Conservation (phyloP, 2,888 invertebrate species). For the Allophyes oxyacanthae region DNA sequence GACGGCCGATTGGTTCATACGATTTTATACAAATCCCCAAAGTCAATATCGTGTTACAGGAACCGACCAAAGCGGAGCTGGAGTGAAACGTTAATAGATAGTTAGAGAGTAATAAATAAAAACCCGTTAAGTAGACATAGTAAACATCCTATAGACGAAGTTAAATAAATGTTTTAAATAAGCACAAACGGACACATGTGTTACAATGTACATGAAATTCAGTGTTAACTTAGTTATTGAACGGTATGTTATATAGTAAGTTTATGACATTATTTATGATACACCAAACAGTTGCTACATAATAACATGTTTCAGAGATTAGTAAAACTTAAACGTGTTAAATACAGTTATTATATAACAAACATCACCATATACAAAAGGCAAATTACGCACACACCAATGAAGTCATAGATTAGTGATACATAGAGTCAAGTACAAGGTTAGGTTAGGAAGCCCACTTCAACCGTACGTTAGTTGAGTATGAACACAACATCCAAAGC, state of each 20-base stretch:
- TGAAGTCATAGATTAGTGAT: constrained; percentile 73
- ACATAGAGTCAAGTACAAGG: constrained; percentile 72
- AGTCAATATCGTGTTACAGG: constrained; percentile 68
- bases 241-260: constrained; percentile 49
- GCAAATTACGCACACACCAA: constrained; percentile 89
- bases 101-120: constrained; percentile 56
- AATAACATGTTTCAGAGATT: constrained; percentile 66
- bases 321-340: constrained; percentile 47
- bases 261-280: constrained; percentile 58
- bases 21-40: constrained; percentile 69
- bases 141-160: constrained; percentile 55
- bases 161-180: constrained; percentile 54
- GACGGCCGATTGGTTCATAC: constrained; percentile 87
- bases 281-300: constrained; percentile 75
- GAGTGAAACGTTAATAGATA: constrained; percentile 73
- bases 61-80: constrained; percentile 73
- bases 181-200: constrained; percentile 56
- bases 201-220: constrained; percentile 63
- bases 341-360: constrained; percentile 77
- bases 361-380: constrained; percentile 79
- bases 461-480: constrained; percentile 81
- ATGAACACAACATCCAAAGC: constrained; percentile 85
- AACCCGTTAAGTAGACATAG: constrained; percentile 55
- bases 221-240: constrained; percentile 64
- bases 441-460: constrained; percentile 80